Evolutionary conservation across 2,888 invertebrate species (phyloP).

Genomic region (Anodontia alba): DNA sequence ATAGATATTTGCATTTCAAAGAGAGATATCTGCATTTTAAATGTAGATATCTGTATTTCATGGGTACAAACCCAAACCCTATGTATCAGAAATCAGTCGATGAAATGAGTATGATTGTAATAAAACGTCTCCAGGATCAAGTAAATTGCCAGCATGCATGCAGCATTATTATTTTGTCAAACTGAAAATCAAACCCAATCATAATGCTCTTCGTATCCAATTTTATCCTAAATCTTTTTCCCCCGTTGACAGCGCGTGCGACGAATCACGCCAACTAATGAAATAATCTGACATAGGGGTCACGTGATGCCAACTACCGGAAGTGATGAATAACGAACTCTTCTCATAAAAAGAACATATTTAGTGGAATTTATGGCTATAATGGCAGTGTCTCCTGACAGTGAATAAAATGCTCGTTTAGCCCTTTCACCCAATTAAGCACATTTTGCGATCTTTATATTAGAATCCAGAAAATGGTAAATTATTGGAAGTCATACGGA

Average conservation of each 20-base stretch:
- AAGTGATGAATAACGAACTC: slow-evolving; percentile 65
- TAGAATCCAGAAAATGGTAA: slow-evolving; percentile 62
- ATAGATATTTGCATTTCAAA: no score
- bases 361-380: slow-evolving; percentile 61
- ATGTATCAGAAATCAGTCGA: no score
- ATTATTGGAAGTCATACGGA: slow-evolving; percentile 53
- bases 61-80: no score
- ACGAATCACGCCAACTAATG: slow-evolving; percentile 52
- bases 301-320: slow-evolving; percentile 52
- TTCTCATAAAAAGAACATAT: slow-evolving; percentile 52
- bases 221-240: slow-evolving; percentile 1
- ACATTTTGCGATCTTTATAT: slow-evolving; percentile 59
- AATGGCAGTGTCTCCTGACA: slow-evolving; percentile 58
- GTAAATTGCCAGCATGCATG: no score
- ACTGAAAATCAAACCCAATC: not conserved
- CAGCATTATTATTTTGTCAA: no score
- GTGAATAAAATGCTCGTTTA: slow-evolving; percentile 55
- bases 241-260: slow-evolving; percentile 37
- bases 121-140: no score
- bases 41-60: no score
- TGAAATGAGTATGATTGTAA: no score
- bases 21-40: no score
- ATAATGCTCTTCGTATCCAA: slow-evolving; percentile 3
- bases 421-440: slow-evolving; percentile 58
- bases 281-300: slow-evolving; percentile 46